Percentiles rank a stretch among this genome's conserved stretches.
phyloP scores from a whole-genome alignment of 2,797 vertebrate genomes.

The Aphelocoma californica region DNA sequence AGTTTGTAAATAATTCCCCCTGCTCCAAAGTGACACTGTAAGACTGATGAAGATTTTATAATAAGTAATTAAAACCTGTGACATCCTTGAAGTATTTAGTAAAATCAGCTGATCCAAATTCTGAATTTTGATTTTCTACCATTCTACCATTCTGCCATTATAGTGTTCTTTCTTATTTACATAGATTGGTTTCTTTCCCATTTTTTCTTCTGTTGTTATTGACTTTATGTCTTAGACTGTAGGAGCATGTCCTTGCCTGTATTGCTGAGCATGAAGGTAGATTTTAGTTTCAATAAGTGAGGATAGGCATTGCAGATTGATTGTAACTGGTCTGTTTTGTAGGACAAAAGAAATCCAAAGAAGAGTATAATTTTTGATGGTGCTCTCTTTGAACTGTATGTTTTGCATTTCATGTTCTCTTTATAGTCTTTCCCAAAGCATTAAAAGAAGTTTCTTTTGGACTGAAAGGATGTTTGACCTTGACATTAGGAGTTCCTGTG shows the following conservation, averaged over 20 bases:
- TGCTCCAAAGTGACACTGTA: background rate
- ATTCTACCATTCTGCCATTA: background rate
- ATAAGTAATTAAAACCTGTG: background rate
- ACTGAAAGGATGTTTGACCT: background rate
- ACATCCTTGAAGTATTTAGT: background rate
- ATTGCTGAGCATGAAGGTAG: background rate
- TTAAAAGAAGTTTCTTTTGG: background rate
- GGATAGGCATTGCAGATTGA: background rate
- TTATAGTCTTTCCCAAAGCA: background rate
- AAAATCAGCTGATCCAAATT: background rate
- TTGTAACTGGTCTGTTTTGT: background rate
- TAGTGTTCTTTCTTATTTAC: background rate
- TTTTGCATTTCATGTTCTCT: background rate
- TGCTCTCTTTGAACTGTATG: background rate
- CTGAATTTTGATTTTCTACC: background rate
- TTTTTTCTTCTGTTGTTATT: background rate
- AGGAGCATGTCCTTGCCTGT: background rate
- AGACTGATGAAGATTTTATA: background rate
- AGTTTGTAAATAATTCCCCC: background rate
- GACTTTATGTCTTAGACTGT: background rate
- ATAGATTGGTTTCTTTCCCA: background rate
- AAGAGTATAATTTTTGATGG: background rate
- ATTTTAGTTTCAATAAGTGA: background rate
- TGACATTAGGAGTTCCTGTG: background rate
- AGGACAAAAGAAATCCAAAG: background rate